Base-by-base conservation (phyloP, 2,113 vertebrate species). In the Sorex fumeus region DNA sequence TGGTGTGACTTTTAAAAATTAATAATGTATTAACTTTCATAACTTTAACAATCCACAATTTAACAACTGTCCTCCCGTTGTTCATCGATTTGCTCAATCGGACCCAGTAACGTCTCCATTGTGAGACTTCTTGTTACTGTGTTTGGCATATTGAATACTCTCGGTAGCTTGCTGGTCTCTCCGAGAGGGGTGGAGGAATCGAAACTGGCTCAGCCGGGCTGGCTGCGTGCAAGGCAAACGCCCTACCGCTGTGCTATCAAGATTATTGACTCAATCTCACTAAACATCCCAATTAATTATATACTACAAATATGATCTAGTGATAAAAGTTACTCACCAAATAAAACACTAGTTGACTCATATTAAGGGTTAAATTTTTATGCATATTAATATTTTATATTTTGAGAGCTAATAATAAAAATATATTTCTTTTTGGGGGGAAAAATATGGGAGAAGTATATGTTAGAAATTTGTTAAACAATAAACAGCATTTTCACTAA, bases 221-320 rank as follows among this genome's bases (percentile, higher is more conserved):
- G n/a, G n/a, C n/a, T n/a, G n/a, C n/a, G n/a, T n/a, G n/a, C n/a
- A n/a, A n/a, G n/a, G n/a, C n/a, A n/a, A n/a, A n/a, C n/a, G n/a
- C n/a, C n/a, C n/a, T n/a, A n/a, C n/a, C n/a, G n/a, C n/a, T n/a
- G n/a, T n/a, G n/a, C n/a, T n/a, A 67, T 70, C 30, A 80, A 78
- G 28, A 84, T 70, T 70, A 90, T 43, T 75, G 75, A 66, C 16
- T 43, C 80, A 57, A 74, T 93, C 36, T 84, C 76, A 84, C 28
- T 78, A 40, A 78, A 57, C 0, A 85, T 83, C 18, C 12, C 6
- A 66, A 84, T 40, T 40, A 70, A 21, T 69, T 12, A 4, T 77
- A 34, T 90, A 9, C 83, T 91, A 86, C 11, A 67, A 80, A 76
- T 36, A 81, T 32, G 47, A 89, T 43, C 78, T 80, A 6, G 3